A percentile compares a stretch with the other conserved stretches of the same genome.
phyloP scores from a whole-genome alignment of 2,797 vertebrate genomes.

The Lutjanus campechanus region DNA sequence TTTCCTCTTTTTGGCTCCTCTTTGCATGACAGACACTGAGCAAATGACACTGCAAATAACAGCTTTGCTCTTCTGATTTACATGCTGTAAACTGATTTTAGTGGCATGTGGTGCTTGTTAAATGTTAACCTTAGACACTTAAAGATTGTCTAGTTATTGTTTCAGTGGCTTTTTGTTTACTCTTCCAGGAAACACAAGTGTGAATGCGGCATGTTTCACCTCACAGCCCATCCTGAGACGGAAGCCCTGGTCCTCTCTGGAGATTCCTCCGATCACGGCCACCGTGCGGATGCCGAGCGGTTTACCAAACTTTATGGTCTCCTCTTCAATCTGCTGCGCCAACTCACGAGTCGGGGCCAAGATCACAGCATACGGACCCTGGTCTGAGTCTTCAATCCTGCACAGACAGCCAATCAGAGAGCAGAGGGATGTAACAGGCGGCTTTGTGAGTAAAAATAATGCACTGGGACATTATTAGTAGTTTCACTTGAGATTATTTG shows the following conservation, averaged over 20 bases:
- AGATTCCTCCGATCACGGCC: conserved; percentile 98
- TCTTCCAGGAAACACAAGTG: no score
- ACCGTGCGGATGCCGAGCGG: conserved; percentile 97
- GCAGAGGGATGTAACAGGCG: neutral
- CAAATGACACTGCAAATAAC: no score
- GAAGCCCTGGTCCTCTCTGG: conserved; percentile 98
- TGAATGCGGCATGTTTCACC: conserved; percentile 78
- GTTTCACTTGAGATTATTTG: neutral
- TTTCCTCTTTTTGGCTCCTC: no score
- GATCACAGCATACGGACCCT: conserved; percentile 97
- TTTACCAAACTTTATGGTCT: conserved; percentile 98
- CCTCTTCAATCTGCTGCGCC: conserved; percentile 99
- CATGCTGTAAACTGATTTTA: neutral
- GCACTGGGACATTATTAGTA: neutral
- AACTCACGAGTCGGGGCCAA: conserved; percentile 97
- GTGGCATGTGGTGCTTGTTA: neutral
- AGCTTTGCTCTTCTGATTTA: no score
- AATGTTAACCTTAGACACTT: neutral
- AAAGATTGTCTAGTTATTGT: neutral
- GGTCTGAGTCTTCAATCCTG: conserved; percentile 97
- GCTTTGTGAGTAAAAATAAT: neutral
- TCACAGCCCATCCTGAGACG: conserved; percentile 97
- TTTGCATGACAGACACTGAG: no score
- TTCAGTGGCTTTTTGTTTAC: neutral
- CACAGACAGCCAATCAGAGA: conserved; percentile 3